Evolutionary conservation across 2,797 vertebrate genomes (phyloP).

Genomic region (Pseudomugil gertrudae): DNA sequence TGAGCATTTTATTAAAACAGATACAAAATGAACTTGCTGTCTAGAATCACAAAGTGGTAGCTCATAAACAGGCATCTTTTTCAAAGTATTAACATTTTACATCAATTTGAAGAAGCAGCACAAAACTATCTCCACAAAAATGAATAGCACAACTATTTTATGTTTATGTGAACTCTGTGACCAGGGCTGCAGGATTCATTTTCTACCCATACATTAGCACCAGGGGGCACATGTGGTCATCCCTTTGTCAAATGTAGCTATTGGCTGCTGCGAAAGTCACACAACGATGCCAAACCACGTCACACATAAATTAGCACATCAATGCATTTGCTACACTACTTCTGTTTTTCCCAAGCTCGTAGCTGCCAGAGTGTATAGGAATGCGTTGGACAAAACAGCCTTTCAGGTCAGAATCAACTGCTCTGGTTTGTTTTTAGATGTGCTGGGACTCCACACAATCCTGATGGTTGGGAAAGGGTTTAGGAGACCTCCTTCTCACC

Average conservation of each 20-base stretch:
- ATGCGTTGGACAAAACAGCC: conserved; percentile 29
- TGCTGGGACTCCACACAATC: conserved; percentile 9
- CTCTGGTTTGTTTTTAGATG: conserved; percentile 26
- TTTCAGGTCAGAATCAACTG: conserved; percentile 32
- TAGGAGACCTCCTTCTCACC: conserved; percentile 17
- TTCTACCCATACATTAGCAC: neutral
- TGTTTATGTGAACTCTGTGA: conserved; percentile 3
- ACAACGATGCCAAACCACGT: conserved; percentile 54
- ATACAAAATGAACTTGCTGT: neutral
- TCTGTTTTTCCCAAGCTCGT: conserved; percentile 61
- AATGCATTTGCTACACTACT: conserved; percentile 51
- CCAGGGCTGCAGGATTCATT: neutral
- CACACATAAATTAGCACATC: conserved; percentile 65
- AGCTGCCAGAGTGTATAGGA: conserved; percentile 28
- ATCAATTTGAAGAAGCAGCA: neutral
- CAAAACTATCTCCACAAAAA: neutral
- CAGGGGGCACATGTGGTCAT: conserved; percentile 23
- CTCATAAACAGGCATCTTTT: neutral
- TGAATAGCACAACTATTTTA: neutral
- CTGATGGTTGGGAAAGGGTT: conserved; percentile 14
- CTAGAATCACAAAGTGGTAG: neutral
- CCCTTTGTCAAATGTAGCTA: conserved; percentile 38
- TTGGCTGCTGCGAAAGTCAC: conserved; percentile 32
- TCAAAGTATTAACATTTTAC: neutral
- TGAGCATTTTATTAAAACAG: too few relatives aligned